These are phyloP conservation scores for Drosophila busckii DNA, from an alignment of 1,140 invertebrate genomes.

Conservation along the genomic window DNA sequence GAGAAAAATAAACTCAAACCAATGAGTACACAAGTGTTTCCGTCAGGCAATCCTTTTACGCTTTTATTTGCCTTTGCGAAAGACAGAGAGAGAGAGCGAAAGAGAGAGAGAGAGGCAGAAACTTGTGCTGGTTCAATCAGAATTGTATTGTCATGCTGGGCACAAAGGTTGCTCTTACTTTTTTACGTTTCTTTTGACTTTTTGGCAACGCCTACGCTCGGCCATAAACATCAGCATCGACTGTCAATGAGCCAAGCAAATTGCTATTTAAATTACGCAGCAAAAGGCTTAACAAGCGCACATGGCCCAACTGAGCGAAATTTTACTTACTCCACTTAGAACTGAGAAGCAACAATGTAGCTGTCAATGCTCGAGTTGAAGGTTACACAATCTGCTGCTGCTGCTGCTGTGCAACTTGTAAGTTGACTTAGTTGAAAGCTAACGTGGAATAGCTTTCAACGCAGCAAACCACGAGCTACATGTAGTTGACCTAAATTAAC, in stretches of 20 bases:
- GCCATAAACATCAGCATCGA: background rate
- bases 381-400: slow-evolving; percentile 13
- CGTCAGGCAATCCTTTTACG: slow-evolving; percentile 27
- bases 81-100: background rate
- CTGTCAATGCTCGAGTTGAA: slow-evolving; percentile 58
- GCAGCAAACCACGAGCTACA: slow-evolving; percentile 50
- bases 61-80: background rate
- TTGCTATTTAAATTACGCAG: slow-evolving; percentile 31
- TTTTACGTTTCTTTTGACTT: slow-evolving; percentile 18
- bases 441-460: slow-evolving; percentile 60
- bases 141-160: slow-evolving; percentile 34
- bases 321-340: too few relatives aligned
- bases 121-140: slow-evolving; percentile 39
- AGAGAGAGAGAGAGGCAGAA: background rate
- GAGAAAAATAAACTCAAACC: slow-evolving; percentile 20
- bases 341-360: slow-evolving; percentile 53
- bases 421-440: background rate
- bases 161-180: background rate
- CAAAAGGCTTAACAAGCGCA: background rate
- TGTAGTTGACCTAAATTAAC: slow-evolving; percentile 71
- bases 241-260: slow-evolving; percentile 31
- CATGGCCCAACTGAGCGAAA: slow-evolving; percentile 4
- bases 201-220: background rate
- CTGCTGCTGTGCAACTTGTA: background rate
- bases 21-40: slow-evolving; percentile 31